Base-by-base conservation (phyloP, 2,888 invertebrate species). In the Dicyrtoma fusca region DNA sequence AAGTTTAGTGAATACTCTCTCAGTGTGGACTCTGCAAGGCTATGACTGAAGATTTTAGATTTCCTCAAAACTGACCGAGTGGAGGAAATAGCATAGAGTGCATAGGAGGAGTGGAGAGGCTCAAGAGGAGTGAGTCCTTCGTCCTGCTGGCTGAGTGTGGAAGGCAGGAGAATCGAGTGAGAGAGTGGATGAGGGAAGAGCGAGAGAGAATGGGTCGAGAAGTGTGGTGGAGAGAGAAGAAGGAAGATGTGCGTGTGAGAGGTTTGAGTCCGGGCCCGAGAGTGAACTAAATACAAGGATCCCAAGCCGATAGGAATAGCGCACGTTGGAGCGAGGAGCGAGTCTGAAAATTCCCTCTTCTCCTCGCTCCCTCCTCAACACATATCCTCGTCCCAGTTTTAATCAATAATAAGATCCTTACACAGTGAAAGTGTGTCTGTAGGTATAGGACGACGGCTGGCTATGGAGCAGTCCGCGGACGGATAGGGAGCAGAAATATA, bases 381-480 rank as follows among this genome's bases (percentile, higher is more conserved):
- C 51, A 72, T 72, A 72, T 72, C 68, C 68, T 23, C 72, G 68
- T 72, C 72, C 72, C 55, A 63, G 72, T 68, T 70, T 72, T 72
- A 72, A 72, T 72, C 72, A 68, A 72, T 72, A 72, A 72, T 62
- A 70, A 51, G 34, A 44, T 21, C 51, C 62, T 62, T 53, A 61
- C 49, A 59, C 25, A 5, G 34, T 34, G 34, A 8, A 34, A 34
- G 34, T 34, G 34, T 34, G 34, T 53, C 17, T 53, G 21, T 3
- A 14, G 13, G 55, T 55, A 55, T 21, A 21, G 1, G 1, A 13
- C 14, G 4, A 4, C 1, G 4, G 23, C 55, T 55, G 55, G n/a
- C 53, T 19, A 14, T 53, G 17, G 53, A 21, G 53, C 23, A 57
- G 13, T 25, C n/a, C 25, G 6, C 19, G 21, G 19, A 6, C 11